phyloP scores from a whole-genome alignment of 2,113 vertebrate species.

The Atherinomorus stipes region DNA sequence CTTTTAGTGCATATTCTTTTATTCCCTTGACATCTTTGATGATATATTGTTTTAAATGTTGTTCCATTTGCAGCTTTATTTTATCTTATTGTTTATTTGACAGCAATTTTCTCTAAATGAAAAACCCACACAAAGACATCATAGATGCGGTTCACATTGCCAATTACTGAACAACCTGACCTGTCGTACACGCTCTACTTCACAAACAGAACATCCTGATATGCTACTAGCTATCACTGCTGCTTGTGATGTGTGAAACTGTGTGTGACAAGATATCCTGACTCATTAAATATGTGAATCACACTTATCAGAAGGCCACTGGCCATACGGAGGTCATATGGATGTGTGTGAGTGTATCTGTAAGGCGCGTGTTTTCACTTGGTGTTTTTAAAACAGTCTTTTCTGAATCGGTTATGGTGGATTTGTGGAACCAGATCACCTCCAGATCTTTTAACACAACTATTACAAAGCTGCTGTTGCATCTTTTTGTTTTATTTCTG shows the following conservation, averaged over 20 bases:
- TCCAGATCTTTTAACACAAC: not conserved
- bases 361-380: not conserved
- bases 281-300: constrained; percentile 43
- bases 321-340: constrained; percentile 32
- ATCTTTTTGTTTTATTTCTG: too few relatives aligned
- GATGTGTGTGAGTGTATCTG: constrained; percentile 1
- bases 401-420: too few relatives aligned
- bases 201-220: constrained; percentile 17
- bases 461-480: not conserved
- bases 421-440: not conserved
- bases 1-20: not conserved
- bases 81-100: not conserved
- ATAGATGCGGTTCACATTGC: constrained; percentile 11
- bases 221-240: not conserved
- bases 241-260: constrained; percentile 28
- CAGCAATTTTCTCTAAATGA: not conserved
- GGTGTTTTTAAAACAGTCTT: not conserved
- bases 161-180: constrained; percentile 41
- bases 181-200: constrained; percentile 41
- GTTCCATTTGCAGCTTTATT: not conserved
- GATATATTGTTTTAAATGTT: not conserved
- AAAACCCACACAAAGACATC: constrained; percentile 12
- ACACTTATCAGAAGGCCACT: constrained; percentile 6
- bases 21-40: not conserved
- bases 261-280: constrained; percentile 29